Base-by-base conservation (phyloP, 2,797 vertebrate species). In the Gallinago stenura region DNA sequence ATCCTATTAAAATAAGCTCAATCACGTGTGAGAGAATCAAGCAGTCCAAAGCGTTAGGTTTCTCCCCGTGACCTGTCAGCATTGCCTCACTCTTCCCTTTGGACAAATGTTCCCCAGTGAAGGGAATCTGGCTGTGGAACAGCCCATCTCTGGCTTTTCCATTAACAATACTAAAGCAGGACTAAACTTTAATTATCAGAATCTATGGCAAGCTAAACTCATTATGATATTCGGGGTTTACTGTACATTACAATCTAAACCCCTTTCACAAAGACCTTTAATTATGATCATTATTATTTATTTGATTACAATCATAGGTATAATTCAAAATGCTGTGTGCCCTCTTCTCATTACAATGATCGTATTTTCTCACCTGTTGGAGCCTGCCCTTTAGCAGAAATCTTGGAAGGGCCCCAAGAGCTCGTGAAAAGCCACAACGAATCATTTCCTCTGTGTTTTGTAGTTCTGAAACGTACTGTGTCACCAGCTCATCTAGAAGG, bases 371-470 rank as follows among this genome's bases (percentile, higher is more conserved):
- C 95, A 99, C 99, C 99, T 99, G 99, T 46, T 98, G 98, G 50
- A 99, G 97, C 98, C 98, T 98, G 95, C 98, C 94, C 33, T 93
- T 98, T 68, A 99, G 98, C 95, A 99, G 98, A 95, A 98, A 99
- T 43, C 69, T 91, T 9, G 99, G 99, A 70, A 99, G 98, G 65
- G 98, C 98, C 35, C 99, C 99, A 65, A 99, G 97, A 30, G 99
- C 99, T 41, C 99, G 98, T 19, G 99, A 98, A 85, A 99, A 99
- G 75, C 99, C 99, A 26, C 99, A 99, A 15, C 99, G 98, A 41
- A 98, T 98, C 98, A 98, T 97, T 93, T 99, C 98, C 96, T 99
- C 98, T 1, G 98, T 24, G 87, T 97, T 99, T 76, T 93, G 98
- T 48, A 99, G 98, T 10, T 98, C 98, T 6, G 97, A 95, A 1